Conservation (phyloP, 2,797 vertebrate species). For the Parambassis ranga region DNA sequence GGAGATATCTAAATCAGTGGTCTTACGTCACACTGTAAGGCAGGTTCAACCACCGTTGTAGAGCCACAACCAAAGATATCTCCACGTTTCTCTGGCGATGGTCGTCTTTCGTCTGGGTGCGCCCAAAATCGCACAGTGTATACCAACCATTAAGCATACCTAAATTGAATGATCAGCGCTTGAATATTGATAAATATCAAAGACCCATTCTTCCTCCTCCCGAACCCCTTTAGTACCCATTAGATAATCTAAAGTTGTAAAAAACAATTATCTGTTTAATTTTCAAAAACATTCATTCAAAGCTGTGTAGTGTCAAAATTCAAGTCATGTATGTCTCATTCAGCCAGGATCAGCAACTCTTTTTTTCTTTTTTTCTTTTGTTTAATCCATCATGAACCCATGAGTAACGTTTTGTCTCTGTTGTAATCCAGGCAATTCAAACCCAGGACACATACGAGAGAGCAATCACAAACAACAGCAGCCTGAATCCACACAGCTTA, state of each 20-base stretch:
- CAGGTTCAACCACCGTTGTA: too few species aligned
- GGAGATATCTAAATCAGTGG: too few species aligned
- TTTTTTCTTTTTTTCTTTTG: too few species aligned
- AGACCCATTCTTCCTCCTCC: slow-evolving; percentile 41
- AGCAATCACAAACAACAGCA: slow-evolving; percentile 33
- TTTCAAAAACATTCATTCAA: slow-evolving; percentile 83
- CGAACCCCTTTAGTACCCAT: slow-evolving; percentile 26
- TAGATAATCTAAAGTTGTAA: slow-evolving; percentile 71
- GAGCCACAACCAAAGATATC: too few species aligned
- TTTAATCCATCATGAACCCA: slow-evolving; percentile 28
- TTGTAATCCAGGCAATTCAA: slow-evolving; percentile 54
- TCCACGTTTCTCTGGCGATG: too few species aligned
- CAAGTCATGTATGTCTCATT: slow-evolving; percentile 76
- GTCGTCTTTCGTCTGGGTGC: too few species aligned
- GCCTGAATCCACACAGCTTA: slow-evolving; percentile 30
- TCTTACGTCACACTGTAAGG: too few species aligned
- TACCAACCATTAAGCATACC: too few species aligned
- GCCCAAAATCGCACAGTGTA: too few species aligned
- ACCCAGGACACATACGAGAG: slow-evolving; percentile 31
- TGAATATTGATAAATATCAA: slow-evolving; percentile 73
- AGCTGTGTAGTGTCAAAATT: slow-evolving; percentile 77
- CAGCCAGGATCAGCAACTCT: slow-evolving; percentile 51
- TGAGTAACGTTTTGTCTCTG: slow-evolving; percentile 34
- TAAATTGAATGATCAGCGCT: slow-evolving; percentile 67
- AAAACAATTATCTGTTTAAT: slow-evolving; percentile 61